Conservation (phyloP, 2,113 vertebrate genomes). For the Hiodon tergisus region DNA sequence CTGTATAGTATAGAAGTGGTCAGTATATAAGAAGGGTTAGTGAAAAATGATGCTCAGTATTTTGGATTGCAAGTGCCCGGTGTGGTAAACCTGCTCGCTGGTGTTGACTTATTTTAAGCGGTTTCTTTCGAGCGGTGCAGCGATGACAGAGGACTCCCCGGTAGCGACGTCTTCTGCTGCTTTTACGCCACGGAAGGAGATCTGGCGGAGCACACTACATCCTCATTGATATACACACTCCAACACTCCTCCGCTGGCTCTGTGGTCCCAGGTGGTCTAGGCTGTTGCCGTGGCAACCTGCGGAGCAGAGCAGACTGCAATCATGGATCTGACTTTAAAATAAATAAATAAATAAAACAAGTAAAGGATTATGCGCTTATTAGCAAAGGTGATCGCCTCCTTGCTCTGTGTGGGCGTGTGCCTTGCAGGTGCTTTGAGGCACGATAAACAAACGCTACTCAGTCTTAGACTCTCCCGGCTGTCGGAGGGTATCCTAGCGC, state of each 20-base stretch:
- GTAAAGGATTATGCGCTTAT: too few relatives aligned
- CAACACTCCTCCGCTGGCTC: slow-evolving; percentile 17
- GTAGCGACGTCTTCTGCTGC: not conserved
- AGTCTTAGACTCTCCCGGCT: not conserved
- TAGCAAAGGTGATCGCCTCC: not conserved
- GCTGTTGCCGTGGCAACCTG: slow-evolving; percentile 68
- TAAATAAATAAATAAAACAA: not conserved
- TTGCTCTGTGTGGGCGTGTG: not conserved
- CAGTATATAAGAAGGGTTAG: too few relatives aligned
- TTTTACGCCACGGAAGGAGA: not conserved
- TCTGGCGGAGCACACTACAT: not conserved
- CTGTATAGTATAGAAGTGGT: too few relatives aligned
- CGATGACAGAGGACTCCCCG: not conserved
- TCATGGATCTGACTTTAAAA: not conserved
- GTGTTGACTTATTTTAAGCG: too few relatives aligned
- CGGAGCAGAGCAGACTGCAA: not conserved
- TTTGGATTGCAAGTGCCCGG: too few relatives aligned
- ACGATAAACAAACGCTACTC: not conserved
- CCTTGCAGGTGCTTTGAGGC: not conserved
- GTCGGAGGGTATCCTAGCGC: too few relatives aligned
- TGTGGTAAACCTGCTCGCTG: too few relatives aligned
- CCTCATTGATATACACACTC: not conserved
- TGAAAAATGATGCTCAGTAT: too few relatives aligned
- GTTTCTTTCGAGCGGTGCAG: too few relatives aligned
- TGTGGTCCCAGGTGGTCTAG: slow-evolving; percentile 46